phyloP scores from a whole-genome alignment of 2,113 vertebrate species.

The Ginglymostoma cirratum region DNA sequence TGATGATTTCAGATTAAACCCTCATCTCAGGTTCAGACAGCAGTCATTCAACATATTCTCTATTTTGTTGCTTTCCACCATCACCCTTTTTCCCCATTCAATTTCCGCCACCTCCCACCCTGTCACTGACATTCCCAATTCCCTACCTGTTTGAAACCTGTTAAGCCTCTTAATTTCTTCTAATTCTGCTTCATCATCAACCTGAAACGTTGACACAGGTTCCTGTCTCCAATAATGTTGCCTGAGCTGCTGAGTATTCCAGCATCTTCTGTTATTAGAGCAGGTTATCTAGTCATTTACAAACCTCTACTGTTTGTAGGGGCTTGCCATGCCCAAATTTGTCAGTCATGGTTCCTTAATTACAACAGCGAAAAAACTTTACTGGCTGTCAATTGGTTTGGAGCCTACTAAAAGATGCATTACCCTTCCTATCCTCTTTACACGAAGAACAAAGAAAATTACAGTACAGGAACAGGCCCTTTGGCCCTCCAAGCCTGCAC shows the following conservation, averaged over 20 bases:
- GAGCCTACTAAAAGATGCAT: background rate
- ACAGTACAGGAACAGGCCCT: no score
- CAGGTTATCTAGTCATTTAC: background rate
- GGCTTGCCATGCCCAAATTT: background rate
- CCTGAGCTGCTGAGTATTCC: background rate
- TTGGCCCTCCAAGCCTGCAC: no score
- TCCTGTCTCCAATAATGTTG: background rate
- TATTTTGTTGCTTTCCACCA: background rate
- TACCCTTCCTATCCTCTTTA: background rate
- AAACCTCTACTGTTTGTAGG: background rate
- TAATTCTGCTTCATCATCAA: background rate
- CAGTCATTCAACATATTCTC: background rate
- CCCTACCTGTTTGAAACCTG: background rate
- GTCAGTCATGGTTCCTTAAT: background rate
- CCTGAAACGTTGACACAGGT: background rate
- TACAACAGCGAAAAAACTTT: background rate
- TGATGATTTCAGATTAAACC: background rate
- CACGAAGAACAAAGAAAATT: background rate
- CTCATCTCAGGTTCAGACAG: no score
- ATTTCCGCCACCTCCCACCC: no score
- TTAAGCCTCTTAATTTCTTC: background rate
- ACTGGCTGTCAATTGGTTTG: background rate
- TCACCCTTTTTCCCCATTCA: background rate
- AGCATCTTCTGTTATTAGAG: background rate
- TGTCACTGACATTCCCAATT: background rate